These are phyloP conservation scores for Scelioninae gen. 1 DNA, from an alignment of 2,888 invertebrate genomes.

Conservation along the genomic window DNA sequence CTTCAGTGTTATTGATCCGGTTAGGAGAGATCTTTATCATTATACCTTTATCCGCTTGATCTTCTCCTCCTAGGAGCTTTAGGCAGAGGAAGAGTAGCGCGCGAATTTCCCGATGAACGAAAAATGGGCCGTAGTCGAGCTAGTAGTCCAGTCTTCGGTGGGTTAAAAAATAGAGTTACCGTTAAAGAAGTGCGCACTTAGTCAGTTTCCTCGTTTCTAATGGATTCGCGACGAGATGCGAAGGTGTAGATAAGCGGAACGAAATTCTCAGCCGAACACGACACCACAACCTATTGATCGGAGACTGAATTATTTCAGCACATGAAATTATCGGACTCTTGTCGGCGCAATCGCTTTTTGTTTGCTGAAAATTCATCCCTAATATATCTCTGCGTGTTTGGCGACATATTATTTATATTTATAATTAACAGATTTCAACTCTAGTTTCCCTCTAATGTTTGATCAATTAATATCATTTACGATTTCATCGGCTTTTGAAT, in stretches of 20 bases:
- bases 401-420: neutral
- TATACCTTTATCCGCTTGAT: slow-evolving; percentile 39
- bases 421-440: slow-evolving; percentile 6
- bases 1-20: neutral
- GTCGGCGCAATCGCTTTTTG: slow-evolving; percentile 37
- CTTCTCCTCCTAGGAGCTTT: neutral
- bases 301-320: slow-evolving; percentile 53
- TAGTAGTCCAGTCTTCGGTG: slow-evolving; percentile 66
- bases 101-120: slow-evolving; percentile 60
- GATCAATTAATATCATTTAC: slow-evolving; percentile 15
- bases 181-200: slow-evolving; percentile 77
- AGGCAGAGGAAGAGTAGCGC: slow-evolving; percentile 45
- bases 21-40: slow-evolving; percentile 37
- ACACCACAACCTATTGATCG: slow-evolving; percentile 52
- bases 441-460: neutral
- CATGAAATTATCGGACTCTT: slow-evolving; percentile 43
- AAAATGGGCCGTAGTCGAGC: slow-evolving; percentile 64
- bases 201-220: slow-evolving; percentile 70
- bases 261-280: slow-evolving; percentile 62
- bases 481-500: neutral
- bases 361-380: slow-evolving; percentile 32
- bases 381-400: slow-evolving; percentile 16
- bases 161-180: slow-evolving; percentile 76
- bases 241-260: slow-evolving; percentile 68
- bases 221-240: slow-evolving; percentile 70